Evolutionary conservation across 2,113 vertebrate species (phyloP).

Genomic region (Rostratula benghalensis): DNA sequence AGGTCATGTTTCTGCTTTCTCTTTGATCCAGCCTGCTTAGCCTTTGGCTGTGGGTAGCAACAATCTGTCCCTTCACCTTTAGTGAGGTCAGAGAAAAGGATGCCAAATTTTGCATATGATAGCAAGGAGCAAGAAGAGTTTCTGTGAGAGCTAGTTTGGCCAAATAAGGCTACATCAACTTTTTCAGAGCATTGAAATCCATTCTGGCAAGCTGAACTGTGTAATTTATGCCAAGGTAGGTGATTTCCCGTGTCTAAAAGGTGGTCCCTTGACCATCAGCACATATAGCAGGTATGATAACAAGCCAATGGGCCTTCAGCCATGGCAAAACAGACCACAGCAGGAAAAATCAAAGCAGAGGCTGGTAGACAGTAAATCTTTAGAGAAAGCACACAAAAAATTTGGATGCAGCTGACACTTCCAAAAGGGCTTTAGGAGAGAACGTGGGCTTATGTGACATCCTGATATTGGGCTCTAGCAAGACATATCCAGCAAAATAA

Average conservation of each 20-base stretch:
- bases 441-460: neutral
- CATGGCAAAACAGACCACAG: neutral
- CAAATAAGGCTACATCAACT: neutral
- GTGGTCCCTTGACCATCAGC: neutral
- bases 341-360: neutral
- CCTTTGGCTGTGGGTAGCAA: neutral
- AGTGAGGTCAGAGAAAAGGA: neutral
- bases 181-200: neutral
- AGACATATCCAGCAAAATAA: neutral
- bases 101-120: neutral
- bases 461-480: neutral
- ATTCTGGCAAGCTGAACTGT: neutral
- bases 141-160: neutral
- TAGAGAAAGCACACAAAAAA: neutral
- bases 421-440: neutral
- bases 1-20: neutral
- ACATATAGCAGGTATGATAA: accelerated
- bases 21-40: neutral
- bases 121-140: neutral
- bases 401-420: neutral
- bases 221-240: neutral
- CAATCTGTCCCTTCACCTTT: neutral
- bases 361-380: neutral
- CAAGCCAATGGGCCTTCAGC: neutral
- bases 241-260: neutral